Percentiles rank a stretch among this genome's conserved stretches.
phyloP scores from a whole-genome alignment of 2,888 invertebrate genomes.

The Cephus pygmeus region DNA sequence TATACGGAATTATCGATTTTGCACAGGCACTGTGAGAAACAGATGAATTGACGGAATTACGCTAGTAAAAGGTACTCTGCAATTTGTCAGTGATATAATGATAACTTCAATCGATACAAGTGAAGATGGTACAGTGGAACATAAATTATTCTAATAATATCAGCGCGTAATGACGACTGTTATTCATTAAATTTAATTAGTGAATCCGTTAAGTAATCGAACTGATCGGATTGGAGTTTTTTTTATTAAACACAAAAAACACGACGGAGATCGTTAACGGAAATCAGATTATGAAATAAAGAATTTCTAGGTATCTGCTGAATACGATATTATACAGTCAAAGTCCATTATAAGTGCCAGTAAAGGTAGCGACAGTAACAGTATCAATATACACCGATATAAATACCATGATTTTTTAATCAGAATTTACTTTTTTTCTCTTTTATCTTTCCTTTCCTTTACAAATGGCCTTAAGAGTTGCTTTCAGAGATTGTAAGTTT shows the following conservation, averaged over 20 bases:
- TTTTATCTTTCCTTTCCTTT: no score
- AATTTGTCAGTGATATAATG: background rate
- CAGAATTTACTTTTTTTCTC: no score
- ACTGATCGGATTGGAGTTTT: background rate
- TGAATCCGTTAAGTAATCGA: background rate
- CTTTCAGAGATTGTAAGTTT: no score
- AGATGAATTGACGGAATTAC: no score
- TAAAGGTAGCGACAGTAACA: background rate
- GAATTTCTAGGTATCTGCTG: background rate
- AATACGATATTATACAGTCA: background rate
- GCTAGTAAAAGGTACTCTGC: no score
- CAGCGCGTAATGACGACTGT: background rate
- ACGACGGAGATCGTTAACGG: background rate
- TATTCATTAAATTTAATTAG: background rate
- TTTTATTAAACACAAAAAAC: background rate
- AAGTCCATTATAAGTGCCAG: background rate
- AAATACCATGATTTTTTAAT: no score
- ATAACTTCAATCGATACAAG: background rate
- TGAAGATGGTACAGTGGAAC: background rate
- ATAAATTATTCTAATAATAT: background rate
- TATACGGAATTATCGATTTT: background rate
- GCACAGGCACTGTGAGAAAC: no score
- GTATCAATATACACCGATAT: background rate
- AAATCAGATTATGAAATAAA: background rate
- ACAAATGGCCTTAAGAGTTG: no score